These are phyloP conservation scores for Colinus virginianus DNA, from an alignment of 2,113 vertebrate species.

Conservation along the genomic window DNA sequence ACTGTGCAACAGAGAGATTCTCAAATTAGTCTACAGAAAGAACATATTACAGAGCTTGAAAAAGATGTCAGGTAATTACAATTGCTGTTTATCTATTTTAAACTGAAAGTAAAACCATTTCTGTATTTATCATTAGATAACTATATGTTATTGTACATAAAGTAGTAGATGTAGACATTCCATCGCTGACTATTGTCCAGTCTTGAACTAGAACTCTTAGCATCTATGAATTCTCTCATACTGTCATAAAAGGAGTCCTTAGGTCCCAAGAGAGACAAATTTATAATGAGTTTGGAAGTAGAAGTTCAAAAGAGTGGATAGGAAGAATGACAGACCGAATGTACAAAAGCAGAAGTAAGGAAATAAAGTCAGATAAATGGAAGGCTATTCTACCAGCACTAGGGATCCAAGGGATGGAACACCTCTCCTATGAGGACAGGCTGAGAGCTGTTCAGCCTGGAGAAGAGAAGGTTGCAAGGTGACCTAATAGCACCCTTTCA, in stretches of 20 bases:
- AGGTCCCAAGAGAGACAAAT: not conserved
- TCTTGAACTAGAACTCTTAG: not conserved
- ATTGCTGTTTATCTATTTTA: not conserved
- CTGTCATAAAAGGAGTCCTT: not conserved
- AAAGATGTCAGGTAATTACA: constrained; percentile 87
- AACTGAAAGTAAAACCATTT: not conserved
- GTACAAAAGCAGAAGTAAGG: not conserved
- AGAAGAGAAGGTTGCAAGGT: too few relatives aligned
- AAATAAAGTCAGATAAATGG: not conserved
- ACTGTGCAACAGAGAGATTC: constrained; percentile 89
- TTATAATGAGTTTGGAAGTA: not conserved
- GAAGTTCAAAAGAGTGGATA: not conserved
- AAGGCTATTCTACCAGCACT: not conserved
- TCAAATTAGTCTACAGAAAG: constrained; percentile 85
- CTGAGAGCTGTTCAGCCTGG: too few relatives aligned
- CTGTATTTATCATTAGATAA: not conserved
- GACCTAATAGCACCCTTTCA: too few relatives aligned
- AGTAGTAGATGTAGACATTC: not conserved
- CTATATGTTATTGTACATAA: not conserved
- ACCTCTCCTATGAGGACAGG: too few relatives aligned
- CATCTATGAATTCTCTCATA: not conserved
- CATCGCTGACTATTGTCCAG: not conserved
- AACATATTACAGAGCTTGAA: constrained; percentile 84
- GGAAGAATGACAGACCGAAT: not conserved
- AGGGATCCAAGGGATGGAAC: too few relatives aligned